Evolutionary conservation across 2,888 invertebrate genomes (phyloP).

Genomic region (Spialia ferax): DNA sequence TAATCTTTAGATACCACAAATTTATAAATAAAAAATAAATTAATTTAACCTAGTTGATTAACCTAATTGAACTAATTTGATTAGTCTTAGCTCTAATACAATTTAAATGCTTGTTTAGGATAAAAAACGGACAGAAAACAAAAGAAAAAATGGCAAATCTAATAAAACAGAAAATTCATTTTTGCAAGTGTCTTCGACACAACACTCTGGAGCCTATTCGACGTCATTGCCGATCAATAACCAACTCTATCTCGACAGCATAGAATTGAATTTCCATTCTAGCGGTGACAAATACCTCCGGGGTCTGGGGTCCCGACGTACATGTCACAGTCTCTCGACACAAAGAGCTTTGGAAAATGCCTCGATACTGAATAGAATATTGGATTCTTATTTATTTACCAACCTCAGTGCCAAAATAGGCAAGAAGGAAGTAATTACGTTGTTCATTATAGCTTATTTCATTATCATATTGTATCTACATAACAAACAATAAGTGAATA

Average conservation of each 20-base stretch:
- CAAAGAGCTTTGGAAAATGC: conserved; percentile 6
- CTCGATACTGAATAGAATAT: conserved; percentile 9
- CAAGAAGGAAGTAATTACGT: neutral
- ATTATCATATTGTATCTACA: too few species aligned
- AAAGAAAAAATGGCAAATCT: neutral
- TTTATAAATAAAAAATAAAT: too few species aligned
- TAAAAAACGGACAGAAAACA: neutral
- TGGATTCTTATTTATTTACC: neutral
- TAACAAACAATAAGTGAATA: too few species aligned
- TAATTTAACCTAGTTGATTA: too few species aligned
- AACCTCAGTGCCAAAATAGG: neutral
- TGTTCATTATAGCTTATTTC: too few species aligned
- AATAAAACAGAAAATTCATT: conserved; percentile 6
- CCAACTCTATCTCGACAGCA: neutral
- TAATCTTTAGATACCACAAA: too few species aligned
- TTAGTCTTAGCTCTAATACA: too few species aligned
- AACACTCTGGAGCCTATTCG: neutral
- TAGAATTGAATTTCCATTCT: conserved; percentile 7
- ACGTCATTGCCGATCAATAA: conserved; percentile 2
- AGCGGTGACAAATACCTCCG: neutral
- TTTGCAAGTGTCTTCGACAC: conserved; percentile 9
- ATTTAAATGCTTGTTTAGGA: too few species aligned
- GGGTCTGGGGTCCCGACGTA: neutral
- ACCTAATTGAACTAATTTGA: too few species aligned
- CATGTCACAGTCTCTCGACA: conserved; percentile 3